These are phyloP conservation scores for Andrena bicolor DNA, from an alignment of 2,888 invertebrate genomes.

Conservation along the genomic window DNA sequence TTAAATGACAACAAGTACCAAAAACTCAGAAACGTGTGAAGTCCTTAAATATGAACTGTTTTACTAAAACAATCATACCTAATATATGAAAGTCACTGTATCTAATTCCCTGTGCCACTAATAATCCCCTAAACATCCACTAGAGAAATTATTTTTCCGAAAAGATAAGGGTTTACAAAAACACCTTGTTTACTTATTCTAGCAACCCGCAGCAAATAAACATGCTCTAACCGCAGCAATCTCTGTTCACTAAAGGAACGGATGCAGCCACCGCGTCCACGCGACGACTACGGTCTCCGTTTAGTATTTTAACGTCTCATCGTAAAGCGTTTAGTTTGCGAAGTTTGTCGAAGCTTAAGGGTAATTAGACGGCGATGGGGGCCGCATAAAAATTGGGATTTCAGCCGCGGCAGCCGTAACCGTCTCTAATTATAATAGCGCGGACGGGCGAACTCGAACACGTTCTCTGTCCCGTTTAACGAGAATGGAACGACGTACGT, in stretches of 20 bases:
- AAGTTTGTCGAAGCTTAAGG: slow-evolving; percentile 26
- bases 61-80: too few relatives aligned
- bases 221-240: neutral
- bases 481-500: slow-evolving; percentile 52
- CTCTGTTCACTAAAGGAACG: neutral
- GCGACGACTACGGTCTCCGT: neutral
- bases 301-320: slow-evolving; percentile 6
- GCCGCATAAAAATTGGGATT: slow-evolving; percentile 35
- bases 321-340: slow-evolving; percentile 6
- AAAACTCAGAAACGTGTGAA: too few relatives aligned
- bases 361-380: slow-evolving; percentile 24
- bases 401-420: slow-evolving; percentile 15
- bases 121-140: too few relatives aligned
- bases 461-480: slow-evolving; percentile 39
- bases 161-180: too few relatives aligned
- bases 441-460: slow-evolving; percentile 7
- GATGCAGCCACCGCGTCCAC: neutral
- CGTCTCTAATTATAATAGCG: slow-evolving; percentile 41
- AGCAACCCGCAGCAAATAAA: too few relatives aligned
- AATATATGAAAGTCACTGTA: too few relatives aligned
- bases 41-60: too few relatives aligned
- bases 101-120: too few relatives aligned
- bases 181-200: too few relatives aligned
- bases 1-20: too few relatives aligned
- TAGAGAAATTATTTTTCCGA: too few relatives aligned